phyloP scores from a whole-genome alignment of 2,888 invertebrate genomes.

The Netelia fuscicornis region DNA sequence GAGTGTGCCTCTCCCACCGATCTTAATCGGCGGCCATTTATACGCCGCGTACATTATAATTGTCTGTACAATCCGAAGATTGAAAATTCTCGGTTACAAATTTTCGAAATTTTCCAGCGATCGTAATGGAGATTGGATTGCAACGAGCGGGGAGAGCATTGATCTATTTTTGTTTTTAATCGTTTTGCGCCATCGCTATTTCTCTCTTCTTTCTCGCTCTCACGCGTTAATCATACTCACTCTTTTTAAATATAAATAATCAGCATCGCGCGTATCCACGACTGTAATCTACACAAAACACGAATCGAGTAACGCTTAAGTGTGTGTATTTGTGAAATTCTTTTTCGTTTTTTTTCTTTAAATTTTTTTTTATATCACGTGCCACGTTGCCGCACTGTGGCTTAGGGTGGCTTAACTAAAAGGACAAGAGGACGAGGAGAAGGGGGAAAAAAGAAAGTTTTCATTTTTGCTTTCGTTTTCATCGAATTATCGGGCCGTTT shows the following conservation, averaged over 20 bases:
- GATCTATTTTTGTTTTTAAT: constrained; percentile 19
- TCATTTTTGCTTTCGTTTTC: constrained; percentile 9
- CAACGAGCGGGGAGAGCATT: constrained; percentile 25
- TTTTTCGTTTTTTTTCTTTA: constrained; percentile 65
- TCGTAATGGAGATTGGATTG: constrained; percentile 30
- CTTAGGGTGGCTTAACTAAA: constrained; percentile 81
- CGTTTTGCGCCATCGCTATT: constrained; percentile 55
- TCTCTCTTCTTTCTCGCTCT: constrained; percentile 29
- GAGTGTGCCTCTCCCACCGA: constrained; percentile 40
- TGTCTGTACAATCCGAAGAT: constrained; percentile 18
- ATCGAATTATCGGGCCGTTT: constrained; percentile 31
- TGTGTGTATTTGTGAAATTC: constrained; percentile 63
- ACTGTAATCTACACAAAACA: constrained; percentile 76
- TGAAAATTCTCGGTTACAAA: constrained; percentile 25
- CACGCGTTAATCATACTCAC: constrained; percentile 51
- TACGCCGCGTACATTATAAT: neutral
- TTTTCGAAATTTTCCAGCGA: constrained; percentile 33
- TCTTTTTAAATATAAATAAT: constrained; percentile 60
- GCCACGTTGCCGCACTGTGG: constrained; percentile 81
- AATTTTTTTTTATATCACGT: constrained; percentile 81
- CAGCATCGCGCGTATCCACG: constrained; percentile 51
- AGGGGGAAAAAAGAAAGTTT: constrained; percentile 35
- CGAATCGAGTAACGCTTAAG: constrained; percentile 78
- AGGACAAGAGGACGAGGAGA: constrained; percentile 58
- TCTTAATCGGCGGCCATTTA: constrained; percentile 33